Base-by-base conservation (phyloP, 2,888 invertebrate species). In the Geophilus truncorum region DNA sequence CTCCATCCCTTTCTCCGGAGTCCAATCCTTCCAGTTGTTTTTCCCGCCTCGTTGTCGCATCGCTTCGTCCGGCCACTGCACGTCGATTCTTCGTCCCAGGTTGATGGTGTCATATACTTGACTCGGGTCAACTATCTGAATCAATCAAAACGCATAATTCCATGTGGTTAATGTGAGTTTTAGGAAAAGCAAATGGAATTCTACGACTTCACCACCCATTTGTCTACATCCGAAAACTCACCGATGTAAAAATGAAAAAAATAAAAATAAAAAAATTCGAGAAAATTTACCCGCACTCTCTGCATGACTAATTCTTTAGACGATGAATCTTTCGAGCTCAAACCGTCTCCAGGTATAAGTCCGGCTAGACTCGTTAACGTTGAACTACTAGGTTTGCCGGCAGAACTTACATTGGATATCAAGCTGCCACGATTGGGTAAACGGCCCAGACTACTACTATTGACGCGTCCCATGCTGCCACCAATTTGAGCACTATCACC, bases 1-100 rank as follows among this genome's bases (percentile, higher is more conserved):
- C 85, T 96, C 95, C 96, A 97, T 96, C 10, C 97, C 97, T 15
- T 92, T 91, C 83, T 92, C 90, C 0, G 97, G 97, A 82, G 93
- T 90, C 97, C 97, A 97, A 84, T 92, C 92, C 83, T 92, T 92
- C 98, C 97, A 98, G 84, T 91, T 92, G 77, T 93, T 93, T 83
- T 95, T 90, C 0, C 97, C 97, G 0, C 97, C 97, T 83, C 93
- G 90, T 82, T 92, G 91, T 80, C 96, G 88, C 93, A 96, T 95
- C 79, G 91, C 91, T 86, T 97, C 96, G 84, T 93, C 93, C 0
- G 98, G 98, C 98, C 98, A 98, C 84, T 92, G 91, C n/a, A 97
- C 96, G 85, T 97, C 97, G 82, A 96, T 95, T 83, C 95, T 89
- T 82, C 96, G 89, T 9, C 95, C 95, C 83, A 96, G 88, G 87